Conservation (phyloP, 2,113 vertebrate genomes). For the Bufo gargarizans region DNA sequence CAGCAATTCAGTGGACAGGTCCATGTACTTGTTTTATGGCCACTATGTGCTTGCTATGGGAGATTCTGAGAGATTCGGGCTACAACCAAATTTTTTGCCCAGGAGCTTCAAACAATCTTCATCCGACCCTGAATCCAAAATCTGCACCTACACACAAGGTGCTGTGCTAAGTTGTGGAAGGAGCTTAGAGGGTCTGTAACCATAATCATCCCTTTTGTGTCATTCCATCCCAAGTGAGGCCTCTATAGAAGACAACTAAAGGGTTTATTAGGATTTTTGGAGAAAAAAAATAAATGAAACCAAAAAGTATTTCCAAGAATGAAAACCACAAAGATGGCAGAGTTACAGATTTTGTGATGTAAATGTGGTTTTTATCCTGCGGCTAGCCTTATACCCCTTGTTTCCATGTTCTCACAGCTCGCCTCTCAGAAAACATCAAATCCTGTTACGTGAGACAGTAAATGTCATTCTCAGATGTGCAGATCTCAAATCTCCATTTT, state of each 20-base stretch:
- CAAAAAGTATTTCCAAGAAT: conserved; percentile 23
- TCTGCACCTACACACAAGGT: neutral
- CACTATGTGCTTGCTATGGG: no score
- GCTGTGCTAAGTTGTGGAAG: neutral
- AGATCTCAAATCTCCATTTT: neutral
- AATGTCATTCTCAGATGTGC: conserved; percentile 25
- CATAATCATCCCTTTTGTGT: neutral
- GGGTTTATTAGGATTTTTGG: neutral
- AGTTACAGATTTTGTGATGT: conserved; percentile 19
- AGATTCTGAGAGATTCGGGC: no score
- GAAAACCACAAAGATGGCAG: conserved; percentile 22
- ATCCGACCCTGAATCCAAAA: neutral
- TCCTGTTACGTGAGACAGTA: neutral
- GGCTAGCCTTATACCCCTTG: neutral
- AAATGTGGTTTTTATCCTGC: neutral
- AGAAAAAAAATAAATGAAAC: neutral
- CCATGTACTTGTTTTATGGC: no score
- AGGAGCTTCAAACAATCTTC: no score
- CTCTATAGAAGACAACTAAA: neutral
- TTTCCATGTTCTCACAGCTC: conserved; percentile 34
- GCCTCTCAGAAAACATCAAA: neutral
- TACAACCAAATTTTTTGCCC: no score
- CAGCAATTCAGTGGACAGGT: no score
- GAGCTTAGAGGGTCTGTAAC: neutral
- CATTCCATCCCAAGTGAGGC: neutral